phyloP scores from a whole-genome alignment of 35 echinoderm and acorn worm species.

The Heliocidaris erythrogramma region DNA sequence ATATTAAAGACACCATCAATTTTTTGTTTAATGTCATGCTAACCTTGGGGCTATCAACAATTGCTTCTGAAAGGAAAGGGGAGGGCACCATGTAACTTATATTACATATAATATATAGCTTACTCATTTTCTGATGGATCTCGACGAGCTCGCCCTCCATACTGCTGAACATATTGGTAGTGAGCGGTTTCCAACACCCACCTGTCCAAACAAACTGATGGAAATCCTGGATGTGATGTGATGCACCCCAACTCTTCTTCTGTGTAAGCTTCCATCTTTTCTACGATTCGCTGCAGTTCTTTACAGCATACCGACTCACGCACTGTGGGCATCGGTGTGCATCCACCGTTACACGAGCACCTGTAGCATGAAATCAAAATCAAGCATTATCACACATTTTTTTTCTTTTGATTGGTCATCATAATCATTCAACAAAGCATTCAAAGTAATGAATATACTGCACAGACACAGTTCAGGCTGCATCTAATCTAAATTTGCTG shows the following conservation, averaged over 20 bases:
- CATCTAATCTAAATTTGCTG: no score
- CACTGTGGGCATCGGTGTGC: background rate
- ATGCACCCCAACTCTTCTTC: conserved; percentile 46
- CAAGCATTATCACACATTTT: no score
- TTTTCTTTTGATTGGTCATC: no score
- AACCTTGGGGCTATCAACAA: background rate
- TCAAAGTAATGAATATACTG: no score
- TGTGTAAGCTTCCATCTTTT: background rate
- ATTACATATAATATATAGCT: background rate
- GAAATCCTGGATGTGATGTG: conserved; percentile 52
- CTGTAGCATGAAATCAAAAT: background rate
- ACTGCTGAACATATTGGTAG: conserved; percentile 59
- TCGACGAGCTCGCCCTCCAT: conserved; percentile 47
- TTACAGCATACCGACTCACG: conserved; percentile 43
- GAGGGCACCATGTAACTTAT: background rate
- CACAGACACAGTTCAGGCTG: no score
- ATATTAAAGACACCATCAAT: background rate
- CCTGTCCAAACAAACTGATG: conserved; percentile 48
- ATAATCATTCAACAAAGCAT: no score
- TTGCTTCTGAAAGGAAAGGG: background rate
- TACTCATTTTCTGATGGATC: conserved; percentile 6
- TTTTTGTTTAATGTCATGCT: background rate
- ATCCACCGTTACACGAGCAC: conserved; percentile 24
- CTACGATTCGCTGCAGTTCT: background rate
- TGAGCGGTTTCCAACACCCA: conserved; percentile 54